phyloP scores from a whole-genome alignment of 2,113 vertebrate species.

The Peromyscus polionotus region DNA sequence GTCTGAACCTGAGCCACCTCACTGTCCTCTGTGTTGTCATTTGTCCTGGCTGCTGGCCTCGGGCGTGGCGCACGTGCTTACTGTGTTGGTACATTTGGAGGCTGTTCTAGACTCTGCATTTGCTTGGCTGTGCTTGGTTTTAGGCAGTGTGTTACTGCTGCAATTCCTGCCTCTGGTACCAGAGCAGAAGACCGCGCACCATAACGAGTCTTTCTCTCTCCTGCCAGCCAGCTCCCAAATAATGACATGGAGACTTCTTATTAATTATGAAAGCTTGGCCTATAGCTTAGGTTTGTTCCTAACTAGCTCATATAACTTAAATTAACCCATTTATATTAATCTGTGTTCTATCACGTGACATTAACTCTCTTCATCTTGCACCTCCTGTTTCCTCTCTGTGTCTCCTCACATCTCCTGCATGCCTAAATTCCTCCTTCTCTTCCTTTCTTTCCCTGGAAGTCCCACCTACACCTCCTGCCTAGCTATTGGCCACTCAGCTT shows the following conservation, averaged over 20 bases:
- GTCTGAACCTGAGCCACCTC: neutral
- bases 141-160: neutral
- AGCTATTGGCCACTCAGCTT: neutral
- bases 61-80: neutral
- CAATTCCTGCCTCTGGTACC: neutral
- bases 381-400: neutral
- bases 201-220: neutral
- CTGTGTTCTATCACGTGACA: neutral
- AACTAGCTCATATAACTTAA: neutral
- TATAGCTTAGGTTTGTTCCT: neutral
- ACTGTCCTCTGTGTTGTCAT: neutral
- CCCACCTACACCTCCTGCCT: neutral
- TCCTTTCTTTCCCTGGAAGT: neutral
- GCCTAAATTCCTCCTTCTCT: neutral
- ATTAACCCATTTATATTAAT: neutral
- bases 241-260: neutral
- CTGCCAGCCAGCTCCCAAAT: neutral
- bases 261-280: neutral
- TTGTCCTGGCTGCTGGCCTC: neutral
- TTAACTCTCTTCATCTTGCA: neutral
- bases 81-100: neutral
- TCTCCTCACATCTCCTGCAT: neutral
- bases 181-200: neutral
- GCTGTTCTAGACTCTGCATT: neutral
- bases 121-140: neutral